A percentile compares a stretch with the other conserved stretches of the same genome.
Evolutionary conservation across 2,888 invertebrate species (phyloP).

Genomic region (Melanotus villosus): DNA sequence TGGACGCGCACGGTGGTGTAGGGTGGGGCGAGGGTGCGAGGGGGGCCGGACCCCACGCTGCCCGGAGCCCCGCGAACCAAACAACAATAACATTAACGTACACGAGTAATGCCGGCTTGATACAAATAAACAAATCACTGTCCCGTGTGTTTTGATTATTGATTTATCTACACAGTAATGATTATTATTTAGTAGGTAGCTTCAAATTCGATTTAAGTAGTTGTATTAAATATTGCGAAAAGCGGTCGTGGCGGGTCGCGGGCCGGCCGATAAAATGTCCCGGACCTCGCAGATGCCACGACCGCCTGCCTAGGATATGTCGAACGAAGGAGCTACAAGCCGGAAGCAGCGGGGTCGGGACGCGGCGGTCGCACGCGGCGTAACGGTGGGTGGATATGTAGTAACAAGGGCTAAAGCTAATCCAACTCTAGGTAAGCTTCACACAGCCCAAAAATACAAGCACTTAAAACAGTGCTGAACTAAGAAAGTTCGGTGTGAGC

Average conservation of each 20-base stretch:
- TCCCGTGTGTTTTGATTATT: constrained; percentile 65
- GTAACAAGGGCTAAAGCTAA: constrained; percentile 72
- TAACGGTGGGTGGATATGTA: constrained; percentile 71
- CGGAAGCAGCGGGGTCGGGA: constrained; percentile 58
- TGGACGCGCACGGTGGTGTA: constrained; percentile 60
- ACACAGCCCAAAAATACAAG: constrained; percentile 78
- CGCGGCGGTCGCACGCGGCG: constrained; percentile 64
- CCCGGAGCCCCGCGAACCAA: constrained; percentile 69
- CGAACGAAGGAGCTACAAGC: constrained; percentile 52
- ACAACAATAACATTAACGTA: constrained; percentile 68
- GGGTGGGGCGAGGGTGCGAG: constrained; percentile 59
- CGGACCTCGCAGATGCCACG: constrained; percentile 43
- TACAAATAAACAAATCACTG: constrained; percentile 64
- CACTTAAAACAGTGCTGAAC: constrained; percentile 79
- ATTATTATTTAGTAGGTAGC: constrained; percentile 63
- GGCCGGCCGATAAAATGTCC: constrained; percentile 60
- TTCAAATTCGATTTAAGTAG: constrained; percentile 64
- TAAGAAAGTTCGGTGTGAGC: constrained; percentile 70
- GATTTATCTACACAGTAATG: constrained; percentile 70
- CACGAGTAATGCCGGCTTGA: constrained; percentile 61
- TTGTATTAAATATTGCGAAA: constrained; percentile 64
- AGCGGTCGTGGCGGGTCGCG: constrained; percentile 59
- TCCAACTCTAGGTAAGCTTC: constrained; percentile 73
- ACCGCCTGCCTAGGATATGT: constrained; percentile 49
- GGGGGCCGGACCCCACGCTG: constrained; percentile 69